phyloP scores from a whole-genome alignment of 2,888 invertebrate genomes.

The Anaspis maculata region DNA sequence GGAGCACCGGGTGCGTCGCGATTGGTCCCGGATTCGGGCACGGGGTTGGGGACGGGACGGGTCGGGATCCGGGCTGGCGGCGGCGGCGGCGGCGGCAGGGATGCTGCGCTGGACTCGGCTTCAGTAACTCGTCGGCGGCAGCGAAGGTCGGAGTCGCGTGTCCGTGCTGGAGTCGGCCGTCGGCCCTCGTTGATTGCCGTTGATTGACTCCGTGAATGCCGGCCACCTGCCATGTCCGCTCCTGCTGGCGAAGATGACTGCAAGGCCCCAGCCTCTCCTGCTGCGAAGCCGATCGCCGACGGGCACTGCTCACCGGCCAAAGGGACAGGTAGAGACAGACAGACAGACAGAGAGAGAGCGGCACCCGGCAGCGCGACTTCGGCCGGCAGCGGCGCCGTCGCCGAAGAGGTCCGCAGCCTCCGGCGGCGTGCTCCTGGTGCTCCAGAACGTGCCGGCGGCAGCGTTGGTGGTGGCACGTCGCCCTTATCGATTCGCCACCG shows the following conservation, averaged over 20 bases:
- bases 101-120: constrained; percentile 46
- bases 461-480: constrained; percentile 11
- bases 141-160: constrained; percentile 25
- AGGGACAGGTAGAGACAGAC: constrained; percentile 31
- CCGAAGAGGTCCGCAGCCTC: no score
- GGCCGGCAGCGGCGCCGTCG: not conserved
- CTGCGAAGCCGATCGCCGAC: constrained; percentile 36
- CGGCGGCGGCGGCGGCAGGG: constrained; percentile 24
- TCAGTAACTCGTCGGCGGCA: constrained; percentile 30
- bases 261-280: constrained; percentile 28
- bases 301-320: constrained; percentile 41
- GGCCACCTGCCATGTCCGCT: constrained; percentile 34
- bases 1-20: constrained; percentile 3
- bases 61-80: constrained; percentile 18
- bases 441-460: constrained; percentile 5
- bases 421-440: not conserved
- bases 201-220: constrained; percentile 35
- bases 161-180: constrained; percentile 35
- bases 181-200: constrained; percentile 23
- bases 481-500: constrained; percentile 26
- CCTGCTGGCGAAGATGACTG: constrained; percentile 37
- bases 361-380: no score
- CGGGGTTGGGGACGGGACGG: constrained; percentile 13
- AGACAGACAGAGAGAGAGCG: no score
- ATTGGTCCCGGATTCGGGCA: constrained; percentile 23